Conservation (phyloP, 2,113 vertebrate species). For the Bubalus kerabau region DNA sequence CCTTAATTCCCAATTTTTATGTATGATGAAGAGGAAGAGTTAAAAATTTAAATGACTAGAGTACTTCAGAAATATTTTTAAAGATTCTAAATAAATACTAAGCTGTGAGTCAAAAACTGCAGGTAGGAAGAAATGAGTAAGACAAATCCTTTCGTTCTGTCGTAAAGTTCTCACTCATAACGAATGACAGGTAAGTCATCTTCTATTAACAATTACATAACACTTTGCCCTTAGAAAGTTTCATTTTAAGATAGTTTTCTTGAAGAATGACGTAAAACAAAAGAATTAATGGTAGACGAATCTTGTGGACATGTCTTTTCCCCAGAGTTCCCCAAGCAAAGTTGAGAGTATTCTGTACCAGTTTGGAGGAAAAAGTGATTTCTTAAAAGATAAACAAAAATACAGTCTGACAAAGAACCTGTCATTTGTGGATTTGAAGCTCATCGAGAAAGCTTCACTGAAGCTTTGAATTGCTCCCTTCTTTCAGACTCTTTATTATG, state of each 20-base stretch:
- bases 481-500: not conserved
- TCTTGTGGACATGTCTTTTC: not conserved
- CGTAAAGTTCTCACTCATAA: not conserved
- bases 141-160: not conserved
- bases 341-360: not conserved
- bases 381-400: not conserved
- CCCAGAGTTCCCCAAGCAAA: not conserved
- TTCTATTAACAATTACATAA: constrained; percentile 45
- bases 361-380: not conserved
- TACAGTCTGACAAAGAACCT: not conserved
- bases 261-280: constrained; percentile 3
- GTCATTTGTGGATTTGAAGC: not conserved
- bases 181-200: constrained; percentile 33
- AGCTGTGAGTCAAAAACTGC: constrained; percentile 49
- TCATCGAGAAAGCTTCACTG: not conserved
- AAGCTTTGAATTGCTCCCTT: not conserved
- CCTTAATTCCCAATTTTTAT: constrained; percentile 10
- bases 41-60: constrained; percentile 15
- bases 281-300: not conserved
- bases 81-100: constrained; percentile 22
- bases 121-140: constrained; percentile 38
- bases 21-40: constrained; percentile 10
- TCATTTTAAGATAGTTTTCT: constrained; percentile 7
- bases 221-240: not conserved
- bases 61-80: not conserved